Evolutionary conservation across 2,888 invertebrate species (phyloP).

Genomic region (Heteromyza rotundicornis): DNA sequence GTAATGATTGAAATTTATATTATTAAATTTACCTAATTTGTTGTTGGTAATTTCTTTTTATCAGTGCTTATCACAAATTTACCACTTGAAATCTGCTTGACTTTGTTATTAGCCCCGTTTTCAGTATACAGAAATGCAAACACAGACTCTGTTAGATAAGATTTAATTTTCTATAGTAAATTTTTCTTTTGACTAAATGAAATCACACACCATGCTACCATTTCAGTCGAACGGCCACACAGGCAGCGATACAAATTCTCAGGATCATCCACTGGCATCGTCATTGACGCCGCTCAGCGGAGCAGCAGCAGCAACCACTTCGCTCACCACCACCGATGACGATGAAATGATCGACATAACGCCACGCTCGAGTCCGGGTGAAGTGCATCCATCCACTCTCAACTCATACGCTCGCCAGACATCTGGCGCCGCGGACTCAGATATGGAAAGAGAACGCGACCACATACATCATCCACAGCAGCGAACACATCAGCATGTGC

Average conservation of each 20-base stretch:
- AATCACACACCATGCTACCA: no score
- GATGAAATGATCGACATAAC: slow-evolving; percentile 74
- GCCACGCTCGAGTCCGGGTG: slow-evolving; percentile 64
- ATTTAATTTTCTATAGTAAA: no score
- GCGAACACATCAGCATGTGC: slow-evolving; percentile 54
- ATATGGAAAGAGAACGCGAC: slow-evolving; percentile 50
- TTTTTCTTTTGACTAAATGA: no score
- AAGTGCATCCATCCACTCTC: slow-evolving; percentile 40
- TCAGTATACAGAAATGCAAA: no score
- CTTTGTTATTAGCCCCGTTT: no score
- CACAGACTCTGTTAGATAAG: no score
- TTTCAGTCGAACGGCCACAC: slow-evolving; percentile 50
- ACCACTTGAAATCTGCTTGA: no score
- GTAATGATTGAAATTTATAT: no score
- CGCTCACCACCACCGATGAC: slow-evolving; percentile 60
- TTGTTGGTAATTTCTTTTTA: no score
- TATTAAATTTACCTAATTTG: no score
- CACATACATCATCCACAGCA: slow-evolving; percentile 30
- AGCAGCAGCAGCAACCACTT: slow-evolving; percentile 47
- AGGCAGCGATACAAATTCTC: slow-evolving; percentile 33
- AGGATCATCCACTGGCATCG: slow-evolving; percentile 53
- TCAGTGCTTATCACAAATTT: no score
- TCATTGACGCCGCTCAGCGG: slow-evolving; percentile 16
- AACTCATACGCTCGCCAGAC: slow-evolving; percentile 39
- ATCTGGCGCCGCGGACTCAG: slow-evolving; percentile 49